phyloP scores from a whole-genome alignment of 2,797 vertebrate genomes.

The Knipowitschia caucasica region DNA sequence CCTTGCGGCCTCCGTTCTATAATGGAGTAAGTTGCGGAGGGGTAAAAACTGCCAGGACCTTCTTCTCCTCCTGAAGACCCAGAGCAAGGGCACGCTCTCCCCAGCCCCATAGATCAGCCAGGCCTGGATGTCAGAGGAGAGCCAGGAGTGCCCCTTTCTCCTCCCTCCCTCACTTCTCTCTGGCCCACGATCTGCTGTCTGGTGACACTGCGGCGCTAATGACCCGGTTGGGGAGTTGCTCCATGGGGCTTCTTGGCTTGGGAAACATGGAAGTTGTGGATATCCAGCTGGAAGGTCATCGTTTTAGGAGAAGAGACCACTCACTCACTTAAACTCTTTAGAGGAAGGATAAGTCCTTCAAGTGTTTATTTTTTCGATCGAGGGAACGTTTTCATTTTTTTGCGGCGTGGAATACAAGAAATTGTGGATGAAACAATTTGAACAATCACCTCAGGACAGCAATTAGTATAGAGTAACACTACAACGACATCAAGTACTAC shows the following conservation, averaged over 20 bases:
- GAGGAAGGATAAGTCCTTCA: background rate
- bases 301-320: constrained; percentile 54
- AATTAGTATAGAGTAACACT: no score
- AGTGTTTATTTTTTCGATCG: background rate
- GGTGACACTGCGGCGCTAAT: constrained; percentile 80
- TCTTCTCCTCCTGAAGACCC: constrained; percentile 72
- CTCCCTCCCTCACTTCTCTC: constrained; percentile 49
- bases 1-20: constrained; percentile 56
- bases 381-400: background rate
- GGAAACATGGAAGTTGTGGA: constrained; percentile 76
- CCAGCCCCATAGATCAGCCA: constrained; percentile 81
- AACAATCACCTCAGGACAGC: no score
- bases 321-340: constrained; percentile 22
- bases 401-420: no score
- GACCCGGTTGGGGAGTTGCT: constrained; percentile 78
- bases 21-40: constrained; percentile 62
- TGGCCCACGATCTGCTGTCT: constrained; percentile 78
- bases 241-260: constrained; percentile 74
- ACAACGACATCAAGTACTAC: no score
- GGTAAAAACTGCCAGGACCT: constrained; percentile 67
- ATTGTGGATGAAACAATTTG: no score
- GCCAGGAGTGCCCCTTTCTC: constrained; percentile 76
- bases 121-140: constrained; percentile 79
- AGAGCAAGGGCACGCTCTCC: constrained; percentile 80
- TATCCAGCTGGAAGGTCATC: constrained; percentile 79